These are phyloP conservation scores for Eupithecia insigniata DNA, from an alignment of 2,888 invertebrate species.

Conservation along the genomic window DNA sequence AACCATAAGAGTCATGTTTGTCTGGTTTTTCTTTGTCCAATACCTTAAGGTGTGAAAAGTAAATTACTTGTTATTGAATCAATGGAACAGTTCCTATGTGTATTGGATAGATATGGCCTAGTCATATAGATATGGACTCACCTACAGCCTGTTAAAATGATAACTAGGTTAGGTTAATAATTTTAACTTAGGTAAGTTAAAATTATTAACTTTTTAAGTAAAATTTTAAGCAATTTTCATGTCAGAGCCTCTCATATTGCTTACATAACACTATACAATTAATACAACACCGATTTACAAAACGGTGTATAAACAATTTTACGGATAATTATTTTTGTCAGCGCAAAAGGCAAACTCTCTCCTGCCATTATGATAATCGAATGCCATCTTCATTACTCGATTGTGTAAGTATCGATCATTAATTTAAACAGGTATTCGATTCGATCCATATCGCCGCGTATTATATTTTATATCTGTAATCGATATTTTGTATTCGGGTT, in stretches of 20 bases:
- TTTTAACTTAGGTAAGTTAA: too few species aligned
- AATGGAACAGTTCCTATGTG: too few species aligned
- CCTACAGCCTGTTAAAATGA: too few species aligned
- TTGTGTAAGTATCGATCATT: conserved; percentile 56
- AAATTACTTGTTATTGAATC: too few species aligned
- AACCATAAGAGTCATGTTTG: too few species aligned
- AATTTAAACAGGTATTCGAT: conserved; percentile 54
- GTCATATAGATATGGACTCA: too few species aligned
- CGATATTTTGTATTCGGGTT: conserved; percentile 51
- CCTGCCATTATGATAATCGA: conserved; percentile 56
- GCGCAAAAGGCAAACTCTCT: conserved; percentile 51
- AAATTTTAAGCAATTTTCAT: neutral
- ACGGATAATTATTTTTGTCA: conserved; percentile 49
- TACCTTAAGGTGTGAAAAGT: too few species aligned
- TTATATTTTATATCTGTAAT: conserved; percentile 44
- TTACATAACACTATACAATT: neutral
- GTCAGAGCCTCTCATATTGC: neutral
- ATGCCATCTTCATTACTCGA: conserved; percentile 58
- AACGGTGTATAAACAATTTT: conserved; percentile 47
- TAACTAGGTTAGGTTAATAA: too few species aligned
- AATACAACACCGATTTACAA: conserved; percentile 21
- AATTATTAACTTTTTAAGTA: neutral
- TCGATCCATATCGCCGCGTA: conserved; percentile 48
- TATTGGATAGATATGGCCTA: too few species aligned
- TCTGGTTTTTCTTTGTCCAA: too few species aligned